Percentiles rank a stretch among this genome's conserved stretches.
Evolutionary conservation across 2,888 invertebrate genomes (phyloP).

Genomic region (Acrocera orbiculus): DNA sequence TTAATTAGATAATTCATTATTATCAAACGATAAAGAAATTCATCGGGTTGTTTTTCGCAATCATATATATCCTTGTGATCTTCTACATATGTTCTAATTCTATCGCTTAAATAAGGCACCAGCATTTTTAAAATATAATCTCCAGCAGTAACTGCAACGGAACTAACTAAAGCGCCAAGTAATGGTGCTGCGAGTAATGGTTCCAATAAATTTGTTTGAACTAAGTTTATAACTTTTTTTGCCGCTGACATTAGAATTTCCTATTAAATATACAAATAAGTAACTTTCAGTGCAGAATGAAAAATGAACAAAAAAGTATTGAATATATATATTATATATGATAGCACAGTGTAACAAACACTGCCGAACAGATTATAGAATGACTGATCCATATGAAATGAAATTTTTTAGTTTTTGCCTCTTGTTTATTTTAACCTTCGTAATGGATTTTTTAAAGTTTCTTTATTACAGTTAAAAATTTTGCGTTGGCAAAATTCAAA

Average conservation of each 20-base stretch:
- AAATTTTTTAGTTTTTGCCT: no score
- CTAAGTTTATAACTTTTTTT: constrained; percentile 56
- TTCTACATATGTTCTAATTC: constrained; percentile 39
- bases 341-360: no score
- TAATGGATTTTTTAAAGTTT: no score
- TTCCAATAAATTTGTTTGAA: constrained; percentile 59
- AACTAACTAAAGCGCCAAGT: constrained; percentile 52
- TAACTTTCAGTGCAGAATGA: no score
- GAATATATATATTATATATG: no score
- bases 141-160: constrained; percentile 47
- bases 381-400: no score
- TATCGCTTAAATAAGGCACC: constrained; percentile 52
- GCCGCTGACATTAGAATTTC: constrained; percentile 45
- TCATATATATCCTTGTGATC: constrained; percentile 42
- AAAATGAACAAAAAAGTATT: no score
- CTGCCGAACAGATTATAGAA: no score
- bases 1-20: constrained; percentile 54
- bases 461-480: no score
- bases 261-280: constrained; percentile 11
- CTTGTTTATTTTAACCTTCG: no score
- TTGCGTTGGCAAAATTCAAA: no score
- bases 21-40: constrained; percentile 58
- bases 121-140: constrained; percentile 51
- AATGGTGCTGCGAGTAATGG: constrained; percentile 67
- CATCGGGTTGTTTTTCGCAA: constrained; percentile 62